Percentiles rank a stretch among this genome's conserved stretches.
These are phyloP conservation scores for Atethmia centrago DNA, from an alignment of 2,888 invertebrate genomes.

Conservation along the genomic window DNA sequence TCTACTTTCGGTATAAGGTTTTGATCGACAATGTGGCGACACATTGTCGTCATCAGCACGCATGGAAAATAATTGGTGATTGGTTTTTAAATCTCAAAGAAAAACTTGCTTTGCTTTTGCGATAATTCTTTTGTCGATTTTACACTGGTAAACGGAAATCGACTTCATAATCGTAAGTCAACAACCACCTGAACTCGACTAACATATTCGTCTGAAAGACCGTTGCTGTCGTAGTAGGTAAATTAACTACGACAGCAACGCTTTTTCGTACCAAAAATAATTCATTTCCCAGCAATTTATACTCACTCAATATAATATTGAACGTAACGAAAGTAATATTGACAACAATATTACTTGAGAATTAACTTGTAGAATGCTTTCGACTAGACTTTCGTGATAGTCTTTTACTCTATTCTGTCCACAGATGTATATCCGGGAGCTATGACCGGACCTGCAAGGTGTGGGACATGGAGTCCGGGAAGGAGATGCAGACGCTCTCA, in stretches of 20 bases:
- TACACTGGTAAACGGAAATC: not conserved
- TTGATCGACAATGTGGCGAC: not conserved
- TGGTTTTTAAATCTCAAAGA: not conserved
- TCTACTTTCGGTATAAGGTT: not conserved
- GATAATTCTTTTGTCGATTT: not conserved
- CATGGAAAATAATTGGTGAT: not conserved
- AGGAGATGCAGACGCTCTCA: conserved; percentile 92
- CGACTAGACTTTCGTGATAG: not conserved
- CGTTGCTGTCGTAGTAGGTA: too few relatives aligned
- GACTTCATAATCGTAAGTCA: not conserved
- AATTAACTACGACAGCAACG: not conserved
- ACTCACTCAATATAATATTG: not conserved
- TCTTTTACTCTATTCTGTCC: not conserved
- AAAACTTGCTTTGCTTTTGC: not conserved
- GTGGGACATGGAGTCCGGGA: conserved; percentile 93
- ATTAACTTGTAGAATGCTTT: not conserved
- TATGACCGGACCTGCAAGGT: conserved; percentile 96
- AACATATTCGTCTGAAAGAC: not conserved
- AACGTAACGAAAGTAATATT: not conserved
- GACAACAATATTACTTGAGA: not conserved
- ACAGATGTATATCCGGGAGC: conserved; percentile 94
- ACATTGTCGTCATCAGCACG: not conserved
- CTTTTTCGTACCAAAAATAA: not conserved
- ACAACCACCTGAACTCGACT: not conserved
- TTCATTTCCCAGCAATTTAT: not conserved